These are phyloP conservation scores for Drosophila paranaensis DNA, from an alignment of 2,888 invertebrate species.

Conservation along the genomic window DNA sequence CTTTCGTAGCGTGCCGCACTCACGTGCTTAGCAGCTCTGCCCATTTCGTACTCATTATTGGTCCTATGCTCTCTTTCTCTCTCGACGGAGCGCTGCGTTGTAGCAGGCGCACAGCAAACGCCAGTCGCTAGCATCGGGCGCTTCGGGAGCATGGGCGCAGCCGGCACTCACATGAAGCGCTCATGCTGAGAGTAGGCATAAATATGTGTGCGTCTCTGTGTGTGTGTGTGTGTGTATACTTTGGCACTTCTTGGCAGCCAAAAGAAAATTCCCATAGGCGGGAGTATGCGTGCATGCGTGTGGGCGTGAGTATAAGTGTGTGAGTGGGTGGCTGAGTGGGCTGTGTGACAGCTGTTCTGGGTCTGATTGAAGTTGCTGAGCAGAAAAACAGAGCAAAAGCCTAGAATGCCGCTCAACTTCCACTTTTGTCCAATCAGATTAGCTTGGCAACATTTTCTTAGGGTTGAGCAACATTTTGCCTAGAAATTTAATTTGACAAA, in stretches of 20 bases:
- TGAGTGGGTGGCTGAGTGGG: constrained; percentile 10
- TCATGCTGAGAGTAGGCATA: constrained; percentile 19
- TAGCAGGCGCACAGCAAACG: constrained; percentile 58
- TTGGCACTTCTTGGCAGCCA: constrained; percentile 27
- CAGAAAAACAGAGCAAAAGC: background rate
- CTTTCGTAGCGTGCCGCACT: constrained; percentile 46
- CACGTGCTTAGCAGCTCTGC: constrained; percentile 37
- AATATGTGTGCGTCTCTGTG: constrained; percentile 4
- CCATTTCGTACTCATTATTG: constrained; percentile 26
- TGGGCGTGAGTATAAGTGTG: background rate
- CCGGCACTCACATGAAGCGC: constrained; percentile 13
- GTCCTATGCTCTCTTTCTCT: constrained; percentile 31
- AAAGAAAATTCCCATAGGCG: constrained; percentile 20
- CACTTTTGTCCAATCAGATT: background rate
- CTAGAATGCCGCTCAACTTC: background rate
- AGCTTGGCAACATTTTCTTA: background rate
- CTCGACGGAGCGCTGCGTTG: constrained; percentile 10
- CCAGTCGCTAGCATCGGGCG: constrained; percentile 9
- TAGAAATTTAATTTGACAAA: too few relatives aligned
- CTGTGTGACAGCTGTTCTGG: background rate
- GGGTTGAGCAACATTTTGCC: background rate
- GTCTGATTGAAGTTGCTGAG: constrained; percentile 1
- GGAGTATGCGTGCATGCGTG: background rate
- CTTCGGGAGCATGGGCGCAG: background rate
- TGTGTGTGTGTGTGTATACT: constrained; percentile 6